phyloP scores from a whole-genome alignment of 64 coral and sea anemone species.

The Dendronephthya gigantea region DNA sequence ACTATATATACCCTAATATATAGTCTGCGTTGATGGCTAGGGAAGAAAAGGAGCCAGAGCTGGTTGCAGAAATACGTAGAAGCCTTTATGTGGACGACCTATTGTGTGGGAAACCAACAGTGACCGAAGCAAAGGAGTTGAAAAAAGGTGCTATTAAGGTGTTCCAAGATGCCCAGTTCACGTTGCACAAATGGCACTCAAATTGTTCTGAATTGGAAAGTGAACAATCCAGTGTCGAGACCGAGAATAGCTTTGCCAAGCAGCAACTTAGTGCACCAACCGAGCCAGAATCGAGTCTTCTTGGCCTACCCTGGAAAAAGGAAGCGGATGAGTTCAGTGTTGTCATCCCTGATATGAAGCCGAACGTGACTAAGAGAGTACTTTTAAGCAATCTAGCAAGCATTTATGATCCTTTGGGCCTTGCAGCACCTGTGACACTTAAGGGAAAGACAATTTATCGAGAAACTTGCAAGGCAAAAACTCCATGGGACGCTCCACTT shows the following conservation, averaged over 20 bases:
- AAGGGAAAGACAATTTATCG: slow-evolving; percentile 18
- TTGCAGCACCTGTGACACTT: too few species aligned
- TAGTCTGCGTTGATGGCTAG: too few species aligned
- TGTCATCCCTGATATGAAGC: not conserved
- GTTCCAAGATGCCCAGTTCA: not conserved
- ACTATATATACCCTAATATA: too few species aligned
- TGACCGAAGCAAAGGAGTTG: not conserved
- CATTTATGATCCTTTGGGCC: too few species aligned
- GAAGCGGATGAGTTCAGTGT: not conserved
- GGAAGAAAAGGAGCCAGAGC: not conserved
- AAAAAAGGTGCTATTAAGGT: not conserved
- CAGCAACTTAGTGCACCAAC: not conserved
- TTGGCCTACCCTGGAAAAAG: not conserved
- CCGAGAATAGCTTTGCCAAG: not conserved
- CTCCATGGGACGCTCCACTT: slow-evolving; percentile 23
- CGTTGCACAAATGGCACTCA: not conserved
- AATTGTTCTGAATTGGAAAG: not conserved
- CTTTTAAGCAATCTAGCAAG: too few species aligned
- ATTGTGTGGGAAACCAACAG: not conserved
- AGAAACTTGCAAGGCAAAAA: slow-evolving; percentile 28
- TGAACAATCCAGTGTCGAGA: not conserved
- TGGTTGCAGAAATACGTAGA: not conserved
- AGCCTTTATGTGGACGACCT: not conserved
- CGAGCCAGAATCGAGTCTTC: not conserved
- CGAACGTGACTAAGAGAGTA: too few species aligned